Base-by-base conservation (phyloP, 2,113 vertebrate genomes). In the Phrynosoma platyrhinos region DNA sequence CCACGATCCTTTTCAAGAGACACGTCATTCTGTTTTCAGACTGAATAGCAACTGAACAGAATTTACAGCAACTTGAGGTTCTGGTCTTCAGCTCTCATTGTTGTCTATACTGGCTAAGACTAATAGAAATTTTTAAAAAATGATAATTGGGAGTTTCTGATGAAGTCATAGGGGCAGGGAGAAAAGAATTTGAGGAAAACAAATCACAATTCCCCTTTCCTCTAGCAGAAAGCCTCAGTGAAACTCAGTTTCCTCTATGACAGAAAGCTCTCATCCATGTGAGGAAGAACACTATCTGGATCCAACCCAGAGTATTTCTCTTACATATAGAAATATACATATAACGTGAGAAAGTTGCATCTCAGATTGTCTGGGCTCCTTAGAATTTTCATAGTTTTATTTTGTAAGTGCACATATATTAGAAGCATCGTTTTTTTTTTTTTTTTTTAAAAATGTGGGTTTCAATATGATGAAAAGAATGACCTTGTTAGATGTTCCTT, bases 391-490 rank as follows among this genome's bases (percentile, higher is more conserved):
- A 66, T 32, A 62, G 55, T 36, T 27, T 32, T 80, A 5, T 1
- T 20, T 52, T 71, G 5, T 27, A 72, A 20, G 7, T 12, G 13
- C 27, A 76, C 23, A 62, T 64, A 64, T 66, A 78, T 75, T 75
- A 62, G n/a, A 85, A 76, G 40, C 58, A 30, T 27, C 23, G 7
- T 6, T 62, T 1, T 36, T 42, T 16, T 20, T n/a, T n/a, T n/a
- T n/a, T n/a, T n/a, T n/a, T 90, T 20, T n/a, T 30, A 47, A 83
- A 89, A 91, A 25, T 53, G 85, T 92, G 92, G 86, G 79, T 90
- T 81, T 36, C 90, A 82, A 90, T 86, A 32, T 0, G 0, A 89
- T 69, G 89, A 85, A 87, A 88, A n/a, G 42, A 42, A 30, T 93
- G 69, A 14, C 88, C 86, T 3, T 88, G 58, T 0, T 66, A n/a